Evolutionary conservation across 2,888 invertebrate species (phyloP), one percentile per base, ranked within the genome.

Genomic region (Melolontha melolontha): DNA sequence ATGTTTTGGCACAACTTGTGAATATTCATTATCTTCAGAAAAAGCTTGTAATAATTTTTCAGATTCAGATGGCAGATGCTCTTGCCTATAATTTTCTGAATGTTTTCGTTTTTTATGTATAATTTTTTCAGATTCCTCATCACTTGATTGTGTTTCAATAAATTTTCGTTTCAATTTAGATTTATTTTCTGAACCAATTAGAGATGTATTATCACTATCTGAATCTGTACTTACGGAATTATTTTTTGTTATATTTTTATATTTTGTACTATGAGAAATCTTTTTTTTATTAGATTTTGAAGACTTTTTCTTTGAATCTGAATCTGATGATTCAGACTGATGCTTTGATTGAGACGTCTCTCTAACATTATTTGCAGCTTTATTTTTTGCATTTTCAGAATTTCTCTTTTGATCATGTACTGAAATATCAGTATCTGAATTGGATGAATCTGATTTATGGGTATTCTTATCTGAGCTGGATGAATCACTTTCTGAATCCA

Each of bases 41-140:
- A 55, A 68, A 16, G 44, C 34, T 39, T 68, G 22, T 41, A 68
- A 27, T 62, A 62, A 47, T 17, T 62, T 62, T n/a, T 62, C 59
- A 10, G 59, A 22, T 39, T 47, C 47, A n/a, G 44, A 7, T 1
- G 10, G 10, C 6, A 6, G 6, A 34, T 12, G 22, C 16, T 42
- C 41, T 12, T 10, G 6, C 27, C 39, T 7, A 29, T 1, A 16
- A 14, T 12, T 8, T 16, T 14, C 2, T n/a, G 55, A n/a, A 12
- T 11, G 10, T 5, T 62, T 47, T 16, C 1, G 11, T 39, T 47
- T 62, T 16, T 62, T 62, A 5, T n/a, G 47, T 17, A 16, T 5
- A 11, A 17, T n/a, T 2, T 59, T 14, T 7, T 12, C 8, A 5
- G 47, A 47, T n/a, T 12, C 22, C 16, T 62, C 47, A 47, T 47